Evolutionary conservation across 92 coral and sea anemone genomes (phyloP).

Genomic region (Scolanthus callimorphus): DNA sequence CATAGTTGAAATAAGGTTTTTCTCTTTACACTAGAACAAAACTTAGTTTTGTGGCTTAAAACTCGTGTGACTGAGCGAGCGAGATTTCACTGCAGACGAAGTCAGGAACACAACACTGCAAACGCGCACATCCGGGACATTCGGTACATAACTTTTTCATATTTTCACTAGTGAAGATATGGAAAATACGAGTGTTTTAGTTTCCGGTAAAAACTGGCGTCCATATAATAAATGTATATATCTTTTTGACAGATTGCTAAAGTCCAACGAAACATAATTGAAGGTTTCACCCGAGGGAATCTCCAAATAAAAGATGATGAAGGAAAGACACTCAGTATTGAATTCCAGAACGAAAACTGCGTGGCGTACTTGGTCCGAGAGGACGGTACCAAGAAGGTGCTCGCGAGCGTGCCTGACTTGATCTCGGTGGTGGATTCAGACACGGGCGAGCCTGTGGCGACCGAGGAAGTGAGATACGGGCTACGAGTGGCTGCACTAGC

Average conservation of each 20-base stretch:
- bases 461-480: constrained; percentile 92
- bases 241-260: constrained; percentile 52
- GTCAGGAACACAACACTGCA: too few species aligned
- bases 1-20: too few species aligned
- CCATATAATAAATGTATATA: too few species aligned
- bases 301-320: constrained; percentile 55
- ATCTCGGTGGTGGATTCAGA: constrained; percentile 83
- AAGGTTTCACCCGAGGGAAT: constrained; percentile 71
- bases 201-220: too few species aligned
- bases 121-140: too few species aligned
- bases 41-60: too few species aligned
- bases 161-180: too few species aligned
- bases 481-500: constrained; percentile 84
- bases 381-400: constrained; percentile 53
- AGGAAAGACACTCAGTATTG: constrained; percentile 32
- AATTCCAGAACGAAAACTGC: constrained; percentile 93
- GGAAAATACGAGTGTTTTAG: too few species aligned
- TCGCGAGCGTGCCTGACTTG: constrained; percentile 86
- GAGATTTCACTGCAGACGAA: too few species aligned
- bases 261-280: constrained; percentile 65
- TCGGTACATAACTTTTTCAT: too few species aligned
- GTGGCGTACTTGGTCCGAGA: constrained; percentile 46
- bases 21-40: too few species aligned
- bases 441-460: constrained; percentile 80
- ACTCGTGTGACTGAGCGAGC: too few species aligned